phyloP scores from a whole-genome alignment of 2,888 invertebrate species.

The Gonocerus acuteangulatus region DNA sequence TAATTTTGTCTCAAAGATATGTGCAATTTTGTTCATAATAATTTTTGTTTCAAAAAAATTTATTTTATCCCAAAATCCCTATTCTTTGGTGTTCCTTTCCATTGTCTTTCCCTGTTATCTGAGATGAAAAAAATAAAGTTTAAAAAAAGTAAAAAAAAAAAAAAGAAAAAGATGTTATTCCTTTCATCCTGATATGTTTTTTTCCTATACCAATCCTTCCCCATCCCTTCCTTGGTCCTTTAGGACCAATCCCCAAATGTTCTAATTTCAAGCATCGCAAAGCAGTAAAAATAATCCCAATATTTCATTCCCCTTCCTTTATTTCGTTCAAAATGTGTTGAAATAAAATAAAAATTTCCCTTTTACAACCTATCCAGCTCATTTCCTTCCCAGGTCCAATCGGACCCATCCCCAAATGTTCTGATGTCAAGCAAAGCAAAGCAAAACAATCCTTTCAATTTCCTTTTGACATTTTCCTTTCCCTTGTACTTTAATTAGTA shows the following conservation, averaged over 20 bases:
- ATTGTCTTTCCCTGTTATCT: no score
- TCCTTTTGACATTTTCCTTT: background rate
- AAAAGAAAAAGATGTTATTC: no score
- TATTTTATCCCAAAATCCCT: no score
- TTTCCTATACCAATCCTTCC: background rate
- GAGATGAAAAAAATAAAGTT: no score
- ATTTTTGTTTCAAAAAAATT: no score
- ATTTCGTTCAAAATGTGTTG: no score
- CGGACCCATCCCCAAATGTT: background rate
- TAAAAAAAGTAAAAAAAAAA: no score
- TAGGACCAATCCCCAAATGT: background rate
- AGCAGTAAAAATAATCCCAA: background rate
- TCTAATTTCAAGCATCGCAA: background rate
- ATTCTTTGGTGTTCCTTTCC: no score
- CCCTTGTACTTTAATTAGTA: background rate
- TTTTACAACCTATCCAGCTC: background rate
- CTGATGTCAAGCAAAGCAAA: background rate
- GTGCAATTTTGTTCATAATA: no score
- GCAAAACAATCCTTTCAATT: background rate
- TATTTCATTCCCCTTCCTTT: no score
- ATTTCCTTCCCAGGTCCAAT: slow-evolving; percentile 6
- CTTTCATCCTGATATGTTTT: no score
- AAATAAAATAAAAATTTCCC: background rate
- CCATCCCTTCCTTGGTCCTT: slow-evolving; percentile 4
- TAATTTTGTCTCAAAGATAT: no score